A percentile compares a stretch with the other conserved stretches of the same genome.
Conservation (phyloP, 1,140 invertebrate genomes). For the Sarcophaga peregrina region DNA sequence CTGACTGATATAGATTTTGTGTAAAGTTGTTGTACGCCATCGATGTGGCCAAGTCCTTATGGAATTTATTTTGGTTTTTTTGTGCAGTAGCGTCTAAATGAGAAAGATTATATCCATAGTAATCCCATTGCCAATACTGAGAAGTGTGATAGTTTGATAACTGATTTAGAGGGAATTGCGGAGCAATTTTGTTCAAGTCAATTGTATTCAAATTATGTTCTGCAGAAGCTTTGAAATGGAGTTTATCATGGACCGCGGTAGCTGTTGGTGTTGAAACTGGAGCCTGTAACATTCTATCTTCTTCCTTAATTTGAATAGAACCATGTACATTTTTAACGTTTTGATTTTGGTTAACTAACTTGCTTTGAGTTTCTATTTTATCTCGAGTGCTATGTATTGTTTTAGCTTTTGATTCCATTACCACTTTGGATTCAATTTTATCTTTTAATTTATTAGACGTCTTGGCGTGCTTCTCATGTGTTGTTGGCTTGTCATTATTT, state of each 20-base stretch:
- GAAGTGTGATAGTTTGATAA: constrained; percentile 72
- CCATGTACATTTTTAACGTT: neutral
- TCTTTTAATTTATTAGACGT: constrained; percentile 8
- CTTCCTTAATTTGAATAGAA: constrained; percentile 38
- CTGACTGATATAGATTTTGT: constrained; percentile 62
- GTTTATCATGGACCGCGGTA: constrained; percentile 51
- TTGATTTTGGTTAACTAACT: neutral
- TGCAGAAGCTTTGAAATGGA: constrained; percentile 52
- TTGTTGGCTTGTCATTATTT: neutral
- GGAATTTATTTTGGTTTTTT: constrained; percentile 64
- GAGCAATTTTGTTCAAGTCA: constrained; percentile 68
- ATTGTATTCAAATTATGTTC: constrained; percentile 57
- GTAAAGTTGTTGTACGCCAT: constrained; percentile 65
- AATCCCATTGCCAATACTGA: constrained; percentile 75
- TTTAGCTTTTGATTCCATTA: neutral
- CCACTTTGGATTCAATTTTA: neutral
- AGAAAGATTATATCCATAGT: constrained; percentile 70
- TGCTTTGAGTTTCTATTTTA: constrained; percentile 17
- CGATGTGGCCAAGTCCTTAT: constrained; percentile 62
- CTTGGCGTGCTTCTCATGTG: constrained; percentile 15
- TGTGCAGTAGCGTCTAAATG: constrained; percentile 67
- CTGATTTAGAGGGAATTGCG: constrained; percentile 72
- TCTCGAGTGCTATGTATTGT: neutral
- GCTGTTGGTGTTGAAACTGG: neutral
- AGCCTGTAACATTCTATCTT: constrained; percentile 7